Evolutionary conservation across 2,797 vertebrate genomes (phyloP).

Genomic region (Capromys pilorides): DNA sequence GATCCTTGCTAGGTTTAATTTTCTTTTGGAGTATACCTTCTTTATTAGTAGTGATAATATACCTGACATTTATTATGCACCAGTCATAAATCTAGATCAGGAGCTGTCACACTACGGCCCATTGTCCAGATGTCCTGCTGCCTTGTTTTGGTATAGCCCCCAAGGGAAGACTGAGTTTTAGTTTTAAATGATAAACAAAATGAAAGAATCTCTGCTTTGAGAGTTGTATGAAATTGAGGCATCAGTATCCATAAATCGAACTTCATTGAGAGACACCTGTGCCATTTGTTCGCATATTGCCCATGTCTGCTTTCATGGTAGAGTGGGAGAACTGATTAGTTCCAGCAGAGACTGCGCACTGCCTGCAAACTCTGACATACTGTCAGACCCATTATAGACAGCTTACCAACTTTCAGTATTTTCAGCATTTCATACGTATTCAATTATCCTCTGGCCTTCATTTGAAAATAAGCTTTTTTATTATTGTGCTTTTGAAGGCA

Average conservation of each 20-base stretch:
- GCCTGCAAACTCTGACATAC: background rate
- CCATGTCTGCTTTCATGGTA: background rate
- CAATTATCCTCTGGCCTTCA: background rate
- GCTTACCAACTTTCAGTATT: background rate
- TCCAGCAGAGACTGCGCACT: background rate
- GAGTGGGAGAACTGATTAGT: background rate
- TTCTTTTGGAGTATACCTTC: background rate
- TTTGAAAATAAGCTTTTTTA: background rate
- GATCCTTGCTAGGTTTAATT: background rate
- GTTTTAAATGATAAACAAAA: background rate
- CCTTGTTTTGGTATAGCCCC: background rate
- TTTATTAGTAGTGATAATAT: background rate
- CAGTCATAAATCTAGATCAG: background rate
- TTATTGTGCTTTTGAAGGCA: background rate
- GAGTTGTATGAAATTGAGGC: constrained; percentile 28
- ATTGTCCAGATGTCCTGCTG: background rate
- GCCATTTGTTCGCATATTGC: background rate
- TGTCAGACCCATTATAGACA: background rate
- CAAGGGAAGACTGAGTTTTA: background rate
- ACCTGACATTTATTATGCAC: background rate
- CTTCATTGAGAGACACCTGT: background rate
- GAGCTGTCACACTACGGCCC: background rate
- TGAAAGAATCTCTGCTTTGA: background rate
- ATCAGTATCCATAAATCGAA: background rate
- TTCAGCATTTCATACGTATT: background rate